Evolutionary conservation across 1,140 invertebrate species (phyloP), one percentile per base, ranked within the genome.

Genomic region (Trichonephila clavata): DNA sequence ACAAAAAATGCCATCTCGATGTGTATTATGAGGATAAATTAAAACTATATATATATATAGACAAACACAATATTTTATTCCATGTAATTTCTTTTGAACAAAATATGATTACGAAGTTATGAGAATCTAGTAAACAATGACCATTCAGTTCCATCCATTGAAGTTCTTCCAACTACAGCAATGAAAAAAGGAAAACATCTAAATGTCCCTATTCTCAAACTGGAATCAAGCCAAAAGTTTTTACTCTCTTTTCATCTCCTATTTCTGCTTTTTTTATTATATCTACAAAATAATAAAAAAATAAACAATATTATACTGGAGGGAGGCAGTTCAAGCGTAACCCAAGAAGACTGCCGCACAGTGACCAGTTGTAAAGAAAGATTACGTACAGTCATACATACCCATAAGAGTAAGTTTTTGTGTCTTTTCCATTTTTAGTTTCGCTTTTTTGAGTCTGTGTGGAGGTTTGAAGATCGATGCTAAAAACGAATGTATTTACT

Each of bases 311-410:
- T 57, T 39, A n/a, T n/a, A 65, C 59, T 63, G 86, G 24, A 87
- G 32, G 57, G 60, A 63, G 86, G 32, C 86, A 63, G 86, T 87
- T 87, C 59, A 63, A 87, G 60, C 86, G 86, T 87, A 87, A 87
- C 86, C 61, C 59, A 20, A 91, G 32, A 83, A 24, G 39, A 90
- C 71, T 32, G 20, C 90, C 84, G 60, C 80, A n/a, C n/a, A 92
- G 60, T 65, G 90, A 57, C 90, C 80, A 92, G 90, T 92, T 65
- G 80, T 63, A 84, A 84, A 84, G 90, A 92, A 92, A 84, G 90
- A 92, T 92, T 92, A 92, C 80, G 61, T 65, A 84, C 90, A 65
- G 90, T 63, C 90, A 84, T 84, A 92, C 90, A 92, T 84, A 92
- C 59, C 65, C 80, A 92, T 84, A 65, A 89, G 18, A 65, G 57